Base-by-base conservation (phyloP, 2,888 invertebrate genomes). In the Germaria angustata region DNA sequence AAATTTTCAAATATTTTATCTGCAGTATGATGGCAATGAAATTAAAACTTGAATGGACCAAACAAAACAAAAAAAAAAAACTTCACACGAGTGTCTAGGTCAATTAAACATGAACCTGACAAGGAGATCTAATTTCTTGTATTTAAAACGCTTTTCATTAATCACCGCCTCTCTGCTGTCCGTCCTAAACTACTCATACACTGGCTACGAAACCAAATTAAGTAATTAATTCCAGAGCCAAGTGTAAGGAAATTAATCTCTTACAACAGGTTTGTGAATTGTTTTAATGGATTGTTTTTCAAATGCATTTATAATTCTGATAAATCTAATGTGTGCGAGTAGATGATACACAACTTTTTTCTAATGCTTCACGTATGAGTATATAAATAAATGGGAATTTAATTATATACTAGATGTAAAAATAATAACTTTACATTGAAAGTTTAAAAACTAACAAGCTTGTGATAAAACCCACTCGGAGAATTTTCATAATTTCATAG, bases 401-500 rank as follows among this genome's bases (percentile, higher is more conserved):
- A 59, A 59, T 41, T 59, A 22, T 24, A 49, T n/a, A 6, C 8
- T n/a, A 7, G n/a, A 39, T 6, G 55, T 44, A 9, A 44, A 36
- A 24, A 34, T 15, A 39, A 20, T n/a, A 39, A 36, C 8, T 34
- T 41, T n/a, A 15, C 0, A 61, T 53, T 59, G n/a, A 11, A 41
- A 22, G 9, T 22, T 24, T 11, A 59, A 65, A 32, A 63, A 63
- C 17, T 5, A 44, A 63, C 71, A 17, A 28, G 24, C 59, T 65
- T 32, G 17, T 28, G 53, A 51, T 51, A 32, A 73, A 71, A 17
- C 69, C 80, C 69, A 76, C 69, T 41, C 46, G 9, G 2, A 22
- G 39, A 72, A 68, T 72, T 66, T 53, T 46, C 59, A 81, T 77
- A 41, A 53, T 24, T 24, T 66, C 49, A 46, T 51, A 44, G 59